A percentile compares a stretch with the other conserved stretches of the same genome.
Conservation (phyloP, 1,140 invertebrate species). For the Penaeus chinensis region DNA sequence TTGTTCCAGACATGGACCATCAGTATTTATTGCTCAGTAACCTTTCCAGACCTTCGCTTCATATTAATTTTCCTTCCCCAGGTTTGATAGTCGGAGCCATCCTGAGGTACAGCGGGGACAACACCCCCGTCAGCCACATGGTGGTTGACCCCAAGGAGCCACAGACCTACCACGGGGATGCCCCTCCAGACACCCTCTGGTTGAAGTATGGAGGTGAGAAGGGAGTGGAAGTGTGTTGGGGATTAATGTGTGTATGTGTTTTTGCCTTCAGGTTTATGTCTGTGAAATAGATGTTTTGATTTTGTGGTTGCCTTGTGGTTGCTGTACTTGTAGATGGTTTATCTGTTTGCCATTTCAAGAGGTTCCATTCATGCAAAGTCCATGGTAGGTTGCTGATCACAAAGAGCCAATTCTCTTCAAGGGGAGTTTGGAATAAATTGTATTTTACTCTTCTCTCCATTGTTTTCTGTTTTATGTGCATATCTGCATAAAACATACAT, state of each 20-base stretch:
- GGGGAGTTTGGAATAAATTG: not conserved
- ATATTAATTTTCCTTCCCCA: not conserved
- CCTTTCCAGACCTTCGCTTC: too few species aligned
- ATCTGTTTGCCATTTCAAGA: too few species aligned
- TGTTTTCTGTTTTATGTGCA: too few species aligned
- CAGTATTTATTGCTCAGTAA: too few species aligned
- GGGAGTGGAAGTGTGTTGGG: not conserved
- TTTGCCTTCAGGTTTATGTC: too few species aligned
- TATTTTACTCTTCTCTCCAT: too few species aligned
- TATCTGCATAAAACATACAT: too few species aligned
- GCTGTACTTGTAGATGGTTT: too few species aligned
- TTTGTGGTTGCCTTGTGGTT: too few species aligned
- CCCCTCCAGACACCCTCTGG: constrained; percentile 48
- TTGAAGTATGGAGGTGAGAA: constrained; percentile 36
- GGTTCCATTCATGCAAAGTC: not conserved
- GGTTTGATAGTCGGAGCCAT: constrained; percentile 55
- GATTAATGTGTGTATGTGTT: too few species aligned
- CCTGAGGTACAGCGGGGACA: constrained; percentile 50
- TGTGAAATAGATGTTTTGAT: too few species aligned
- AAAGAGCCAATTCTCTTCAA: not conserved
- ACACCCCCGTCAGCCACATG: constrained; percentile 45
- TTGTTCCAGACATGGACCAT: too few species aligned
- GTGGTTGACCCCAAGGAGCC: not conserved
- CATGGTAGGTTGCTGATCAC: not conserved
- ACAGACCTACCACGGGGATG: constrained; percentile 15